phyloP scores from a whole-genome alignment of 2,113 vertebrate species.

The Ovis aries region ARS-UI_Ramb_v3.0 NC_056076.1:9253001-9253500 shows the following conservation, averaged over 20 bases:
- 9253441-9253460: not conserved
- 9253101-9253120: not conserved
- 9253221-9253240: not conserved
- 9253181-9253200: not conserved
- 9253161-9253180: accelerated
- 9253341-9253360: not conserved
- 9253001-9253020: not conserved
- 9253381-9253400: not conserved
- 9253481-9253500: not conserved
- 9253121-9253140: not conserved
- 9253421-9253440: not conserved
- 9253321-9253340: not conserved
- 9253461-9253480: not conserved
- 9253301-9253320: not conserved
- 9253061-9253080: not conserved
- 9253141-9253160: not conserved
- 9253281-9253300: not conserved
- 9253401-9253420: not conserved
- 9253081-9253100: not conserved
- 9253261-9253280: not conserved
- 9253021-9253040: not conserved
- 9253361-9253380: not conserved
- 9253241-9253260: not conserved
- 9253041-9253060: not conserved
- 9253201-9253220: not conserved